Evolutionary conservation across 2,113 vertebrate genomes (phyloP).

Genomic region (Nyctereutes procyonoides): DNA sequence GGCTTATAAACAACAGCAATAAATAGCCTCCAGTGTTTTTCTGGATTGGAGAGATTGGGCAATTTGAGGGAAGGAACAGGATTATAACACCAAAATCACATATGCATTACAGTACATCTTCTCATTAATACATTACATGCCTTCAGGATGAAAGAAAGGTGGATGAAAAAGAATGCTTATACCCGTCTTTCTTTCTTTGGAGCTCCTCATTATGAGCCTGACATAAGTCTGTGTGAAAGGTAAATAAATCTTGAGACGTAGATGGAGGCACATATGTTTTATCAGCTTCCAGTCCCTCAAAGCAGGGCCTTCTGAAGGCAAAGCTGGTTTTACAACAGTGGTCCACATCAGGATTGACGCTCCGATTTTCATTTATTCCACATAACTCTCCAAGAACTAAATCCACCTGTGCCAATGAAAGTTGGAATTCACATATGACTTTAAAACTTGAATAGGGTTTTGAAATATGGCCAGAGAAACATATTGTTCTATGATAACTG

Average conservation of each 20-base stretch:
- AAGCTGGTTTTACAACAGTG: conserved; percentile 80
- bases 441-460: background rate
- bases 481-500: background rate
- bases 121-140: background rate
- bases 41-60: background rate
- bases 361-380: conserved; percentile 67
- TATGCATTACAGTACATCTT: background rate
- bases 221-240: conserved; percentile 74
- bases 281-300: conserved; percentile 70
- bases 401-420: conserved; percentile 64
- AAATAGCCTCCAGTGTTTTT: background rate
- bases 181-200: conserved; percentile 82
- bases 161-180: background rate
- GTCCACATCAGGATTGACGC: conserved; percentile 77
- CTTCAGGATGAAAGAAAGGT: background rate
- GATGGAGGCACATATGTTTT: conserved; percentile 56
- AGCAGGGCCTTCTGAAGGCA: conserved; percentile 73
- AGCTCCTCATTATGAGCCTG: conserved; percentile 57
- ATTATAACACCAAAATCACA: background rate
- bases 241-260: conserved; percentile 56
- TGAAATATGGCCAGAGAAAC: background rate
- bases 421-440: background rate
- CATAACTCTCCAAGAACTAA: conserved; percentile 83
- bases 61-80: background rate
- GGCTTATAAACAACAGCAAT: background rate